Evolutionary conservation across 1,140 invertebrate genomes (phyloP), one percentile per base, ranked within the genome.

Genomic region (Trialeurodes vaporariorum): DNA sequence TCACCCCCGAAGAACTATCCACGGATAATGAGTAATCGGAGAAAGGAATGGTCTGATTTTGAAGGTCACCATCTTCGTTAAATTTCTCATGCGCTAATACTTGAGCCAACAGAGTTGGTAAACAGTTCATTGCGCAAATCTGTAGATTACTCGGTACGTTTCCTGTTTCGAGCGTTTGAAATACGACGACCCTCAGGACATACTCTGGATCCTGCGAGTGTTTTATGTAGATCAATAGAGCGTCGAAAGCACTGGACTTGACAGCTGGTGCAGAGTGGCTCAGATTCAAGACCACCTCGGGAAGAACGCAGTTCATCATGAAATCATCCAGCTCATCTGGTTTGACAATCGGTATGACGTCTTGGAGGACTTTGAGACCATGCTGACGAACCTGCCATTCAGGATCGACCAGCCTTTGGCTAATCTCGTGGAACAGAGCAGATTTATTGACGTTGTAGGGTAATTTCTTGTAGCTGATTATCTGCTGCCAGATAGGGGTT

Each of bases 331-430:
- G 79, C 27, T 81, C 79, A 61, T 84, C 80, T 25, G 67, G 67
- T 17, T 82, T 81, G 66, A 89, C 80, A 22, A 87, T 84, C 0
- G 89, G 87, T 9, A 91, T 77, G 24, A 91, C 79, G 76, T 91
- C 89, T 12, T 85, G 83, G 1, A 91, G 80, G 5, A 91, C 88
- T 64, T 88, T 77, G 1, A 91, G 76, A 23, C 88, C 88, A 74
- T 92, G 88, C 61, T 90, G 86, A 1, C 90, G 82, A n/a, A 91
- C 88, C 76, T 90, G 87, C 85, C 88, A 88, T 77, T 91, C 89
- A 0, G 88, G 87, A 77, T 90, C 86, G 49, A 83, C 81, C n/a
- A 91, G 79, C 49, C 89, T 81, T 61, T 86, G 84, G 25, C 83
- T 80, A 71, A 91, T 84, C 67, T 87, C 87, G 13, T 81, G 72